Base-by-base conservation (phyloP, 2,888 invertebrate genomes). In the Patella ulyssiponensis region DNA sequence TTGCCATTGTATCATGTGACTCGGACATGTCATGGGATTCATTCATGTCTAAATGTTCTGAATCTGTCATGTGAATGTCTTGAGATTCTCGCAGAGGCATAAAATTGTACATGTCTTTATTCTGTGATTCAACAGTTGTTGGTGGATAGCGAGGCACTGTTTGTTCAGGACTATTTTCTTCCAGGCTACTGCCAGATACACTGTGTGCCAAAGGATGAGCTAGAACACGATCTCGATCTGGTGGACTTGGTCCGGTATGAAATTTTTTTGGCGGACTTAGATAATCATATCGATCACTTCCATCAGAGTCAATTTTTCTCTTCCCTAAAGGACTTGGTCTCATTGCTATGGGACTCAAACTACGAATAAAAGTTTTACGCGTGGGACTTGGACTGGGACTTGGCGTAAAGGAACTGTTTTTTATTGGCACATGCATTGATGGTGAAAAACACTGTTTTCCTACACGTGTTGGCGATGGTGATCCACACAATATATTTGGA, bases 321-420 rank as follows among this genome's bases (percentile, higher is more conserved):
- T 92, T 92, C 12, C 90, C 84, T 5, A 86, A 74, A n/a, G 87
- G 85, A 80, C 86, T 85, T 58, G 96, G 95, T 76, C 96, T 93
- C 92, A 96, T 94, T 15, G 96, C 94, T 86, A 97, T 97, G 0
- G 97, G 97, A 82, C 97, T 97, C 86, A 97, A 94, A 86, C 97
- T 97, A 77, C 92, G 87, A 64, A 95, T 94, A 92, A 95, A 96
- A 74, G 94, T 94, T 86, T 95, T 96, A 81, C 97, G 94, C 52
- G 96, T 96, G 3, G 97, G 97, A 82, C 96, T 96, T 33, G 96
- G 96, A 12, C 96, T 96, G 64, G 95, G 94, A 82, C 92, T 93
- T 74, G 92, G 90, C 27, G 90, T 90, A 84, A 91, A 89, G 52
- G 90, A 86, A 71, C 87, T 86, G 78, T 88, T 92, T 84, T 93